phyloP scores from a whole-genome alignment of 2,113 vertebrate species.

The Gymnocephalus cernua region DNA sequence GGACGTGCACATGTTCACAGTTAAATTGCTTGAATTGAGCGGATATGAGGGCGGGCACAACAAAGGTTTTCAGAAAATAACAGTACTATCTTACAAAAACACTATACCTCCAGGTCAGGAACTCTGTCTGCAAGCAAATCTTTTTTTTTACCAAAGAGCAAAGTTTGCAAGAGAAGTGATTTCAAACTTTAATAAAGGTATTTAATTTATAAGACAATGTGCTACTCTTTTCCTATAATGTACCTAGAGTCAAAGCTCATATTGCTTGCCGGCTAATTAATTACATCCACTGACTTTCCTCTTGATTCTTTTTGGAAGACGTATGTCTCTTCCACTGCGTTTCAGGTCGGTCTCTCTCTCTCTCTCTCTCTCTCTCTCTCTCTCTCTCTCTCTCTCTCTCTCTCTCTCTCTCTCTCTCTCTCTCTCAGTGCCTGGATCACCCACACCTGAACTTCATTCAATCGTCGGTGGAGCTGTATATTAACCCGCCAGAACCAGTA shows the following conservation, averaged over 20 bases:
- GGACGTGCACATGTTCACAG: constrained; percentile 42
- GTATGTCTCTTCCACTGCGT: neutral
- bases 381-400: neutral
- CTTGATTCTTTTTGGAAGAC: neutral
- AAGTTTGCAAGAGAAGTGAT: neutral
- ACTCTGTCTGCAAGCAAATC: constrained; percentile 23
- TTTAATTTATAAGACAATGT: neutral
- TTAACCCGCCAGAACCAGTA: too few species aligned
- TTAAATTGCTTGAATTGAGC: constrained; percentile 37
- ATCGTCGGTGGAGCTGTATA: neutral
- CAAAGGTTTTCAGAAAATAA: constrained; percentile 48
- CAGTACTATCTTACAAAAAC: constrained; percentile 34
- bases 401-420: neutral
- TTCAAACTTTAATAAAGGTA: neutral
- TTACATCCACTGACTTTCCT: neutral
- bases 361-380: neutral
- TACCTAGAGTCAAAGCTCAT: neutral
- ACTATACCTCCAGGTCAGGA: constrained; percentile 25
- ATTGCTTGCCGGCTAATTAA: too few species aligned
- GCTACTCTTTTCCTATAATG: neutral
- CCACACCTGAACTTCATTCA: neutral
- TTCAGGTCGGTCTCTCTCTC: neutral
- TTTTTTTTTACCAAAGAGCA: neutral
- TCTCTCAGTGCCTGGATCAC: neutral
- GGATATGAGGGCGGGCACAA: constrained; percentile 22